Base-by-base conservation (phyloP, 2,797 vertebrate species). In the Sciurus carolinensis region DNA sequence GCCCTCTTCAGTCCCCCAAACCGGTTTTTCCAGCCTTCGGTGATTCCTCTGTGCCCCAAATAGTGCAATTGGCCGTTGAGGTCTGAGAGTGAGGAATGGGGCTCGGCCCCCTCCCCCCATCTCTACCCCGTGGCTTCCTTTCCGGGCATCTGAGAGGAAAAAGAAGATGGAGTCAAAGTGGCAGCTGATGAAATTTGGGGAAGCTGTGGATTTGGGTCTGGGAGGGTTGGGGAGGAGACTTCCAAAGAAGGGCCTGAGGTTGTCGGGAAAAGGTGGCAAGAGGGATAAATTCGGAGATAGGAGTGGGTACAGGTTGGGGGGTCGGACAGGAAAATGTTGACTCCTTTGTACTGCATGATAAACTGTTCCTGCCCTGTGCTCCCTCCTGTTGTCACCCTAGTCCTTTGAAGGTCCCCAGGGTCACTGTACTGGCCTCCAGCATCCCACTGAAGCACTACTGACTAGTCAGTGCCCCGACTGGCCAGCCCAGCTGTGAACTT, bases 161-260 rank as follows among this genome's bases (percentile, higher is more conserved):
- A 30, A 72, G 97, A 95, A 96, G 94, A 71, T 92, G 90, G 10
- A 4, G 44, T 36, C 80, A 7, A 57, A 81, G 30, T 15, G 82
- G 57, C 88, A 90, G 86, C 73, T 94, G 93, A 26, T 28, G 33
- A 87, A 7, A 90, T 95, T 84, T 90, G 77, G 87, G 97, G 97
- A 97, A 97, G 96, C 94, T 97, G 92, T 94, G 62, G 83, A 87
- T 52, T 92, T n/a, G 62, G 39, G 72, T 54, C 50, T 30, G 2
- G 79, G 85, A 91, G 1, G 26, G 28, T 42, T 5, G 67, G 50
- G 44, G 50, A 81, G 30, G 81, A 79, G 66, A 66, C 44, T 39
- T 69, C 59, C 44, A 44, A 62, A 42, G 36, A 75, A 73, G 69
- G 36, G 90, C 36, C 69, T 12, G 59, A 90, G 36, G 39, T 33